Conservation (phyloP, 2,113 vertebrate species). For the Phalacrocorax carbo region DNA sequence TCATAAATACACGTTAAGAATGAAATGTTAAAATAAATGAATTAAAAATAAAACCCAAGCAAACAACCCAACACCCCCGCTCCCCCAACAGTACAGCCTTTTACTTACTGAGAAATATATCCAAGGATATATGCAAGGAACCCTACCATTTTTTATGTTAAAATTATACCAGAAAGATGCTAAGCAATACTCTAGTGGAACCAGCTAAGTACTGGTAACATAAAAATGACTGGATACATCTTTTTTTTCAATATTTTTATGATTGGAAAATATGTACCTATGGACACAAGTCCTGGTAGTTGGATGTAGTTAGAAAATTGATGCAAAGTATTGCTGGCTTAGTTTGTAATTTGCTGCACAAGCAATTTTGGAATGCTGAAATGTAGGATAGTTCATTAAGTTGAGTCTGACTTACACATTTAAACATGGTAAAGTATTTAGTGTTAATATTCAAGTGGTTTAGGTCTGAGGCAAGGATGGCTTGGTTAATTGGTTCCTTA, state of each 20-base stretch:
- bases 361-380: constrained; percentile 32
- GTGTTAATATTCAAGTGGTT: constrained; percentile 31
- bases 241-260: constrained; percentile 9
- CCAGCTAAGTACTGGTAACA: not conserved
- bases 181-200: not conserved
- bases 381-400: not conserved
- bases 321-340: constrained; percentile 13
- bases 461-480: not conserved
- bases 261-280: not conserved
- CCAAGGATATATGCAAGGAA: not conserved
- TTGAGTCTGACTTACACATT: not conserved
- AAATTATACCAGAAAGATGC: not conserved
- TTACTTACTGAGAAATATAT: not conserved
- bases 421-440: constrained; percentile 51
- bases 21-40: not conserved
- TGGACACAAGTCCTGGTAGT: not conserved
- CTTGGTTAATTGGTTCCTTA: not conserved
- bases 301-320: constrained; percentile 34
- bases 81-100: not conserved
- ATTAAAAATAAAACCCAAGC: not conserved
- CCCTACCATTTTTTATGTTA: not conserved
- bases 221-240: not conserved
- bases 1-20: not conserved
- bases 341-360: constrained; percentile 36
- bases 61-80: accelerated